These are phyloP conservation scores for Cheirogaleus medius DNA, from an alignment of 2,113 vertebrate species.

Conservation along the genomic window DNA sequence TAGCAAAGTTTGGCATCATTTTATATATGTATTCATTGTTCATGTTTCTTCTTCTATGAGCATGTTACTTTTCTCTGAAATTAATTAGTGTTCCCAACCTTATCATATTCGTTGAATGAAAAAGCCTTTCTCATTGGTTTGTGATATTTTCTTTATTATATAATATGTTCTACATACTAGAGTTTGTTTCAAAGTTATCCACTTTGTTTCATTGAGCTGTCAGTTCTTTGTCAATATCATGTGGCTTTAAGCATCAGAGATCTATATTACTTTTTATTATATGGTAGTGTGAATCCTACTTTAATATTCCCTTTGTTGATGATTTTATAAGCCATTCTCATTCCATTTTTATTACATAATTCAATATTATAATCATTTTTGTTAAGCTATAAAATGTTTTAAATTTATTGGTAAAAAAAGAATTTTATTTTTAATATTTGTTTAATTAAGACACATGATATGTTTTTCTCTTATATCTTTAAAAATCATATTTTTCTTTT, in stretches of 20 bases:
- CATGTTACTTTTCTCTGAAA: constrained; percentile 60
- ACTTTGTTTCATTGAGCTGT: constrained; percentile 64
- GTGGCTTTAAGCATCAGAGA: constrained; percentile 53
- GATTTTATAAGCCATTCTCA: constrained; percentile 57
- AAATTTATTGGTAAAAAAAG: constrained; percentile 36
- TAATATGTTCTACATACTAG: constrained; percentile 10
- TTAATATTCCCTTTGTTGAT: constrained; percentile 56
- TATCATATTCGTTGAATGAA: constrained; percentile 29
- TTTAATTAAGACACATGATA: neutral
- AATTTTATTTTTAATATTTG: constrained; percentile 34
- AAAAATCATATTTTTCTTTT: neutral
- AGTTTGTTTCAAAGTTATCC: constrained; percentile 56
- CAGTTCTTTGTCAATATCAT: constrained; percentile 57
- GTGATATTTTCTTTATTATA: constrained; percentile 47
- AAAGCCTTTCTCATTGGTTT: constrained; percentile 39
- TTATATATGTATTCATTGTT: neutral
- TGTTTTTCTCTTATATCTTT: neutral
- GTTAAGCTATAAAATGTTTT: neutral
- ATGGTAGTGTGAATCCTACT: constrained; percentile 38
- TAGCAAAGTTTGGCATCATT: neutral
- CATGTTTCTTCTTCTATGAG: constrained; percentile 18
- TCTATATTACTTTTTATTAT: constrained; percentile 59
- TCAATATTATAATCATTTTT: constrained; percentile 43
- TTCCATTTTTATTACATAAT: constrained; percentile 48
- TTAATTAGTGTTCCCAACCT: constrained; percentile 34